A percentile compares a stretch with the other conserved stretches of the same genome.
These are phyloP conservation scores for Macquaria ambigua DNA, from an alignment of 2,113 vertebrate species.

Conservation along the genomic window DNA sequence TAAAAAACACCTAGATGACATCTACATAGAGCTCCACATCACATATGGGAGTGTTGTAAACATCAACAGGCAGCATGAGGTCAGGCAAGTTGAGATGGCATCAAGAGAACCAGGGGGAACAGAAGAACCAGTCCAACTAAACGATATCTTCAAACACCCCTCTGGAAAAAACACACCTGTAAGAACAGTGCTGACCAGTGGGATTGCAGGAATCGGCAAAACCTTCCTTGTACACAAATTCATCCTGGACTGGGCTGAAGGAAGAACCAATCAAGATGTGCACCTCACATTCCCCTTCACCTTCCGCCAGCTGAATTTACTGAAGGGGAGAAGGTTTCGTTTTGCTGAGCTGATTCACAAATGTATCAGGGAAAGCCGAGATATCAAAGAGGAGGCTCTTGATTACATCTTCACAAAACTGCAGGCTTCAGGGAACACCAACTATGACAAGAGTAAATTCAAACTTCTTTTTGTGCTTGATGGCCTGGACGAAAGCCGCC, in stretches of 20 bases:
- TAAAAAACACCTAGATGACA: slow-evolving; percentile 25
- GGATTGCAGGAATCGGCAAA: slow-evolving; percentile 39
- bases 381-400: neutral
- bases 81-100: slow-evolving; percentile 28
- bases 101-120: neutral
- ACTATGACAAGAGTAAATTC: slow-evolving; percentile 22
- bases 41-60: neutral
- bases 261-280: slow-evolving; percentile 26
- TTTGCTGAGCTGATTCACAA: slow-evolving; percentile 23
- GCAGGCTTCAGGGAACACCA: slow-evolving; percentile 27
- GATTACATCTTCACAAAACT: slow-evolving; percentile 21
- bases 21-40: slow-evolving; percentile 32
- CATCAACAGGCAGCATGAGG: slow-evolving; percentile 34
- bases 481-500: neutral
- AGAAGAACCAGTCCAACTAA: neutral
- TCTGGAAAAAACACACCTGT: slow-evolving; percentile 22
- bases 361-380: slow-evolving; percentile 38
- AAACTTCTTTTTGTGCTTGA: neutral
- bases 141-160: slow-evolving; percentile 39
- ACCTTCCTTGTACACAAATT: slow-evolving; percentile 36
- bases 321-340: slow-evolving; percentile 14
- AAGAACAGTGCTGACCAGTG: slow-evolving; percentile 42
- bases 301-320: slow-evolving; percentile 44
- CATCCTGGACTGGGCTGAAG: slow-evolving; percentile 35
- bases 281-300: slow-evolving; percentile 35